These are phyloP conservation scores for Ceratothoa steindachneri DNA, from an alignment of 2,888 invertebrate genomes.

Conservation along the genomic window DNA sequence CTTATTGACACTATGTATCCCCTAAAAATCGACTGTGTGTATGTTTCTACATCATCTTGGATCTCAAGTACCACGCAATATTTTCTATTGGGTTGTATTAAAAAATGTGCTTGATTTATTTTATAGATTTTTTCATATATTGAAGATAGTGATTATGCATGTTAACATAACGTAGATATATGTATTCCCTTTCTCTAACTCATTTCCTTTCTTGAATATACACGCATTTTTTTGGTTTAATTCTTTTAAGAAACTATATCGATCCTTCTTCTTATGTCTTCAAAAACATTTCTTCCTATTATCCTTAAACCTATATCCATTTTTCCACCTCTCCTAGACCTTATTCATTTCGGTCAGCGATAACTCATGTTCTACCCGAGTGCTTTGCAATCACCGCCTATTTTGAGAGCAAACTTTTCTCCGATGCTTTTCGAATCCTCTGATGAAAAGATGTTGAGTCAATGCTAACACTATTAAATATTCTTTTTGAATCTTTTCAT, in stretches of 20 bases:
- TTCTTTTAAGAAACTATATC: neutral
- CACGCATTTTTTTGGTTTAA: neutral
- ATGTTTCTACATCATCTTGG: no score
- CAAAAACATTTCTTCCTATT: neutral
- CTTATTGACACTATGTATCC: no score
- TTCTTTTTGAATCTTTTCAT: neutral
- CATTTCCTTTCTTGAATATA: neutral
- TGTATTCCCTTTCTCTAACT: no score
- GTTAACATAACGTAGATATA: no score
- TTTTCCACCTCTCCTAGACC: neutral
- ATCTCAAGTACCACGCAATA: no score
- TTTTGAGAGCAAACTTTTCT: neutral
- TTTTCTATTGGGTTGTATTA: no score
- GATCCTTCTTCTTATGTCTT: neutral
- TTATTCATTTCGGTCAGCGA: neutral
- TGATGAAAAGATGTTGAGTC: neutral
- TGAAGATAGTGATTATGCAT: no score
- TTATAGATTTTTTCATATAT: no score
- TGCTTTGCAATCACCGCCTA: neutral
- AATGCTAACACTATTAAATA: neutral
- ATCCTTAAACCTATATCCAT: neutral
- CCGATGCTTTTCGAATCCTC: neutral
- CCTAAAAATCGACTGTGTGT: no score
- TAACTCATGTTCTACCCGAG: neutral
- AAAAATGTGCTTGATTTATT: no score